These are phyloP conservation scores for Eumeta japonica DNA, from an alignment of 1,140 invertebrate species.

Conservation along the genomic window DNA sequence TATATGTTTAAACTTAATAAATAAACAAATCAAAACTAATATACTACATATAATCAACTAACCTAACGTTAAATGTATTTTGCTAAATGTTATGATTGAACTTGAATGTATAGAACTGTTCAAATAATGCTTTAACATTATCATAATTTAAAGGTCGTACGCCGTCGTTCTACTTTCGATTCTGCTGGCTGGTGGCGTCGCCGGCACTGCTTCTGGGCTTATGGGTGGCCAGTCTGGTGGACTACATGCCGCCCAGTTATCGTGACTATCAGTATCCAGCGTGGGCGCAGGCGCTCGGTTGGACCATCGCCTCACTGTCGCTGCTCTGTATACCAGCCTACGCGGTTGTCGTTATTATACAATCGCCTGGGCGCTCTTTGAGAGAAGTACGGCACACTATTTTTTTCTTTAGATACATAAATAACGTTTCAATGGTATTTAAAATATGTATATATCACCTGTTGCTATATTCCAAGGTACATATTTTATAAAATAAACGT, in stretches of 20 bases:
- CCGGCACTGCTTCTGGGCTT: slow-evolving; percentile 81
- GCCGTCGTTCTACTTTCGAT: slow-evolving; percentile 78
- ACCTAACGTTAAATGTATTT: too few relatives aligned
- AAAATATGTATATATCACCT: not conserved
- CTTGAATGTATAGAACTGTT: too few relatives aligned
- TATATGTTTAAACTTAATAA: too few relatives aligned
- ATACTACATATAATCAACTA: too few relatives aligned
- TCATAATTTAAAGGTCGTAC: slow-evolving; percentile 42
- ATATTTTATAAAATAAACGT: too few relatives aligned
- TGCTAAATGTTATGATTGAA: too few relatives aligned
- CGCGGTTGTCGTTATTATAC: slow-evolving; percentile 70
- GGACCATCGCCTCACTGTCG: slow-evolving; percentile 79
- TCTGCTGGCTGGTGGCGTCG: slow-evolving; percentile 80
- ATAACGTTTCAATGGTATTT: not conserved
- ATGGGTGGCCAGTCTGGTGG: slow-evolving; percentile 84
- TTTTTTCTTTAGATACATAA: not conserved
- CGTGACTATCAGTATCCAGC: slow-evolving; percentile 75
- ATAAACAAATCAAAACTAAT: too few relatives aligned
- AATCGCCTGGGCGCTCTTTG: slow-evolving; percentile 69
- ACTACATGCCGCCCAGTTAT: slow-evolving; percentile 81
- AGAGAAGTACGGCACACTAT: slow-evolving; percentile 66
- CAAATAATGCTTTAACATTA: too few relatives aligned
- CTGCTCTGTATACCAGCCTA: slow-evolving; percentile 83
- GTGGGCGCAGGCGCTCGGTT: slow-evolving; percentile 86
- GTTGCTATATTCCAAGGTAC: too few relatives aligned